Percentiles rank a stretch among this genome's conserved stretches.
These are phyloP conservation scores for Microtus ochrogaster DNA, from an alignment of 2,113 vertebrate genomes.

Conservation along the genomic window DNA sequence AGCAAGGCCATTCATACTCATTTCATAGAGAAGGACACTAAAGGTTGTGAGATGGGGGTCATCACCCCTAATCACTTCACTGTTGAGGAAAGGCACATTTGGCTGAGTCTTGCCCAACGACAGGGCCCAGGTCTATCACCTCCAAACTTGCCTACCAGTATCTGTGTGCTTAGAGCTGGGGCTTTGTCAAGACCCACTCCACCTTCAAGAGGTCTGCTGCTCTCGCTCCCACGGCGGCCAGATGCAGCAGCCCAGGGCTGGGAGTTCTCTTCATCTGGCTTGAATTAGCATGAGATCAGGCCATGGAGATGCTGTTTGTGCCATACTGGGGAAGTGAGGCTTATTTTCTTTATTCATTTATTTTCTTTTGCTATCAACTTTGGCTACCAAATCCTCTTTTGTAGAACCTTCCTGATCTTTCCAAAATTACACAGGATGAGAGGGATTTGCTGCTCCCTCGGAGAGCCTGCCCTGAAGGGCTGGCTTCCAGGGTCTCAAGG, in stretches of 20 bases:
- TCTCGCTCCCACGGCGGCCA: neutral
- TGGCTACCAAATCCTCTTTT: slow-evolving; percentile 77
- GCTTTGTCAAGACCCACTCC: neutral
- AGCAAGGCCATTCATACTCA: neutral
- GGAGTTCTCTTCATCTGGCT: slow-evolving; percentile 78
- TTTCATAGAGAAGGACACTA: neutral
- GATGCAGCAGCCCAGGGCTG: neutral
- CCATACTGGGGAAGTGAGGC: slow-evolving; percentile 69
- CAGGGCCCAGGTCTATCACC: too few relatives aligned
- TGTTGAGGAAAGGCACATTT: neutral
- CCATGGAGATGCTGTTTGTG: slow-evolving; percentile 58
- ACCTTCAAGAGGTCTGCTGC: neutral
- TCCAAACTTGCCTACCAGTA: rapidly evolving
- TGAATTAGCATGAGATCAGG: slow-evolving; percentile 73
- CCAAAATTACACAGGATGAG: slow-evolving; percentile 78
- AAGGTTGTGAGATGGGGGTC: neutral
- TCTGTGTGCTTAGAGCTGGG: too few relatives aligned
- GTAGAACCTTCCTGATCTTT: slow-evolving; percentile 74
- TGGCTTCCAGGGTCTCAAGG: slow-evolving; percentile 22
- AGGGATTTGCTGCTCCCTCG: slow-evolving; percentile 67
- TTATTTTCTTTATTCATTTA: slow-evolving; percentile 79
- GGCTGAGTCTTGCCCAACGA: neutral
- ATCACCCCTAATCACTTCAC: neutral
- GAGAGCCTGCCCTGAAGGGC: neutral
- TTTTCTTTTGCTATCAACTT: slow-evolving; percentile 78